Evolutionary conservation across 2,797 vertebrate species (phyloP), one percentile per base, ranked within the genome.

Genomic region (Darevskia nairensis): DNA sequence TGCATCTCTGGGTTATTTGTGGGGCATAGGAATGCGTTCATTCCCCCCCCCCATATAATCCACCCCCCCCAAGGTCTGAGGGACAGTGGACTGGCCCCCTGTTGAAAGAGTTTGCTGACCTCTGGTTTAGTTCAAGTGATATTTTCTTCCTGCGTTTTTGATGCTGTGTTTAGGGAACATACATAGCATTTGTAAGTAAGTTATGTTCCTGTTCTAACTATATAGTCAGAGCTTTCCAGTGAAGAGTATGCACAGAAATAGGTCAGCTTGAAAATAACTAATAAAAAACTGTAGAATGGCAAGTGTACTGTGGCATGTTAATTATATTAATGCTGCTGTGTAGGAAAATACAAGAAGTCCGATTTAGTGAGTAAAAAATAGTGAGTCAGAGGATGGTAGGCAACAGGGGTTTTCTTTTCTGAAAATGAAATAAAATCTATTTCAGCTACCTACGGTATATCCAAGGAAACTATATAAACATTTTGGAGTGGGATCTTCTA

Each of bases 261-360:
- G 78, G 55, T 82, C 71, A 87, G 39, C 71, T 25, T 87, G 55
- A 82, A 87, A 82, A 75, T 50, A 87, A 59, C 55, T 81, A 25
- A n/a, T 87, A 74, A 81, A 81, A 81, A 74, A 46, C 27, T 39
- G 80, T 61, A 74, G 78, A 39, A 23, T 8, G 35, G 72, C 32
- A 50, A 80, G 29, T 80, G n/a, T 19, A 44, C 29, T 25, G 13
- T 6, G n/a, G 23, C 74, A 21, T 46, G 61, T 64, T 44, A 81
- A 86, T 71, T 32, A 85, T 17, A 6, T 68, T 66, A 82, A 64
- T 81, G 17, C 61, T 46, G 44, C 27, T 78, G 44, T 25, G 27
- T 27, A 46, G 76, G 44, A 46, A 46, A 78, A 78, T 29, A n/a
- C 41, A 46, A 78, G 76, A 29, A 27, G 41, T 23, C 27, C 50